Conservation (phyloP, 1,140 invertebrate genomes). For the Aculops lycopersici region DNA sequence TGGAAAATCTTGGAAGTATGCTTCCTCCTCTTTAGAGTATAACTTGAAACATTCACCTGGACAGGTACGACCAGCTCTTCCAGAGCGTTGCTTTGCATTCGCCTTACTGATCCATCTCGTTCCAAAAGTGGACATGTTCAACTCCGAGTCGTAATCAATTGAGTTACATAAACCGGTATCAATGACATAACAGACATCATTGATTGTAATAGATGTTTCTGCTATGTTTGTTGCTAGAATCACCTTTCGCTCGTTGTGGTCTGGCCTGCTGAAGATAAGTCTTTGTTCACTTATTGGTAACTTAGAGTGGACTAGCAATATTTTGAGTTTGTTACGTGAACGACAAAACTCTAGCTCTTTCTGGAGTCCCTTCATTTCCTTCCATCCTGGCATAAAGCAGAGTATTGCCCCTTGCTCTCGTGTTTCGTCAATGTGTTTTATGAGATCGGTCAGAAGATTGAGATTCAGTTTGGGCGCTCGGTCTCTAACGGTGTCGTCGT, state of each 20-base stretch:
- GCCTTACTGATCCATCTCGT: constrained; percentile 92
- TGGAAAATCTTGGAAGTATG: constrained; percentile 35
- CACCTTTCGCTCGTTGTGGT: constrained; percentile 44
- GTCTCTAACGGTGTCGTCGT: constrained; percentile 1
- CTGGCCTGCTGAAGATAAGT: constrained; percentile 1
- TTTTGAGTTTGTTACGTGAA: constrained; percentile 1
- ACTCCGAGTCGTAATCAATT: constrained; percentile 66
- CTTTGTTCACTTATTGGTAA: constrained; percentile 3
- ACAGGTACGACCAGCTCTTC: constrained; percentile 38
- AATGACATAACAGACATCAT: constrained; percentile 83
- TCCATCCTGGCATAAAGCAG: constrained; percentile 75
- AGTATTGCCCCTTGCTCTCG: constrained; percentile 41
- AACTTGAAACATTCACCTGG: constrained; percentile 44
- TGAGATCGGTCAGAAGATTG: background rate
- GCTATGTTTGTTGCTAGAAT: constrained; percentile 98
- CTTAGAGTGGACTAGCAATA: constrained; percentile 2
- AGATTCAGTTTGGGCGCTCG: background rate
- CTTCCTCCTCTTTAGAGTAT: constrained; percentile 57
- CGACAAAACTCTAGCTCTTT: constrained; percentile 27
- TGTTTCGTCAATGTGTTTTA: constrained; percentile 19
- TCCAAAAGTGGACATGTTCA: constrained; percentile 51
- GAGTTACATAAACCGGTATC: constrained; percentile 91
- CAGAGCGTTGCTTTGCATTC: constrained; percentile 82
- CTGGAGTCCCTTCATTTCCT: constrained; percentile 62
- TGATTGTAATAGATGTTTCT: constrained; percentile 93